These are phyloP conservation scores for Siniperca chuatsi DNA, from an alignment of 2,113 vertebrate species.

Conservation along the genomic window DNA sequence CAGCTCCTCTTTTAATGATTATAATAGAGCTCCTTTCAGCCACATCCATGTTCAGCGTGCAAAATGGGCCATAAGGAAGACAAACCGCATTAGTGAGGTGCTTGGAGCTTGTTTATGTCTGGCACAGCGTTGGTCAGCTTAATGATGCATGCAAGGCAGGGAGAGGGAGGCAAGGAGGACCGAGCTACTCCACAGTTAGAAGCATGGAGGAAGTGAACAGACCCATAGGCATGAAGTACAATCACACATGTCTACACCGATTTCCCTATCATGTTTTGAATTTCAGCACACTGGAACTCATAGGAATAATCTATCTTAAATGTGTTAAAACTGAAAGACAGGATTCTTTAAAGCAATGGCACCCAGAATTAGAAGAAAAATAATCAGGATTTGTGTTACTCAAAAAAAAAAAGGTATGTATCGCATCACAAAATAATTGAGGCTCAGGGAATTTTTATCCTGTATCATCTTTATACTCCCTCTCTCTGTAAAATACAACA, in stretches of 20 bases:
- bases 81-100: constrained; percentile 69
- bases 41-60: constrained; percentile 54
- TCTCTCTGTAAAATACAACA: constrained; percentile 55
- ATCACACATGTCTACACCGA: not conserved
- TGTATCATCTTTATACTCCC: constrained; percentile 14
- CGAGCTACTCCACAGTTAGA: constrained; percentile 41
- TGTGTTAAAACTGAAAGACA: not conserved
- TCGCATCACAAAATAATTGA: not conserved
- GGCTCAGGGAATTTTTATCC: not conserved
- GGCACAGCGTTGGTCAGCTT: constrained; percentile 61
- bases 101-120: constrained; percentile 70
- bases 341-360: constrained; percentile 11
- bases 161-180: constrained; percentile 30
- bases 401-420: not conserved
- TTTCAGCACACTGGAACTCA: not conserved
- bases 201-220: constrained; percentile 44
- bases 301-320: not conserved
- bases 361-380: not conserved
- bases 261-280: not conserved
- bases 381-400: not conserved
- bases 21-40: constrained; percentile 55
- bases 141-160: constrained; percentile 75
- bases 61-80: constrained; percentile 73
- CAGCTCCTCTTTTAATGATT: constrained; percentile 52
- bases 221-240: constrained; percentile 45